Conservation (phyloP, 2,888 invertebrate genomes). For the Hipparchia sbordonii region DNA sequence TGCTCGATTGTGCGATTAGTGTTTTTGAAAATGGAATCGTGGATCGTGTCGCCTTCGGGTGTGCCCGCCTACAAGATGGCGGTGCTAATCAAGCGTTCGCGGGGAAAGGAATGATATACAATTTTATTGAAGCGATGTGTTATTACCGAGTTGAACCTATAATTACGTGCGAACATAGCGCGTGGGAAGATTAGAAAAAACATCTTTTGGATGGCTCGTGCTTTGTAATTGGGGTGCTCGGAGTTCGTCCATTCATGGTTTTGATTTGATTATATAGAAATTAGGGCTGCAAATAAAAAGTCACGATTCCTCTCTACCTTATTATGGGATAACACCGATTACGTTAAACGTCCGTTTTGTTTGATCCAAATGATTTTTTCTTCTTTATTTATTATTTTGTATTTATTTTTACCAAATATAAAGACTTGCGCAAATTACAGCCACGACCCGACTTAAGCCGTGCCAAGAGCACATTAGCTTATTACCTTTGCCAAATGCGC, state of each 20-base stretch:
- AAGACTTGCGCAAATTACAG: too few species aligned
- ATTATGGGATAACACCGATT: slow-evolving; percentile 31
- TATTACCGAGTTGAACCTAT: slow-evolving; percentile 78
- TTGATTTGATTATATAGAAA: slow-evolving; percentile 62
- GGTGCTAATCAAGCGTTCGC: slow-evolving; percentile 79
- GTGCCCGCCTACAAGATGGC: slow-evolving; percentile 81
- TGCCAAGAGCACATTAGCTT: too few species aligned
- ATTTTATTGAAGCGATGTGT: slow-evolving; percentile 82
- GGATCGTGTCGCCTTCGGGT: slow-evolving; percentile 80
- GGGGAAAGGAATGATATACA: slow-evolving; percentile 80
- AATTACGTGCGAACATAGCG: slow-evolving; percentile 75
- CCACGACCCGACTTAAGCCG: too few species aligned
- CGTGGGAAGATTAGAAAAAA: slow-evolving; percentile 82
- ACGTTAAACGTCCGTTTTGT: slow-evolving; percentile 9
- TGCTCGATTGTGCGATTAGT: slow-evolving; percentile 80
- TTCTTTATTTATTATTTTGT: too few species aligned
- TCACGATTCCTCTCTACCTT: slow-evolving; percentile 44
- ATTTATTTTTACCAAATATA: too few species aligned
- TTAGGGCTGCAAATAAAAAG: slow-evolving; percentile 47
- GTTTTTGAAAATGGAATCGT: slow-evolving; percentile 80
- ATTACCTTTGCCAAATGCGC: too few species aligned
- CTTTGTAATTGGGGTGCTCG: slow-evolving; percentile 68
- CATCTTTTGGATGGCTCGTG: slow-evolving; percentile 71
- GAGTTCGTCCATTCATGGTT: slow-evolving; percentile 64
- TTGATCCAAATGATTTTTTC: neutral